Conservation (phyloP, 2,113 vertebrate species). For the Cyphomyrus plagiostoma region DNA sequence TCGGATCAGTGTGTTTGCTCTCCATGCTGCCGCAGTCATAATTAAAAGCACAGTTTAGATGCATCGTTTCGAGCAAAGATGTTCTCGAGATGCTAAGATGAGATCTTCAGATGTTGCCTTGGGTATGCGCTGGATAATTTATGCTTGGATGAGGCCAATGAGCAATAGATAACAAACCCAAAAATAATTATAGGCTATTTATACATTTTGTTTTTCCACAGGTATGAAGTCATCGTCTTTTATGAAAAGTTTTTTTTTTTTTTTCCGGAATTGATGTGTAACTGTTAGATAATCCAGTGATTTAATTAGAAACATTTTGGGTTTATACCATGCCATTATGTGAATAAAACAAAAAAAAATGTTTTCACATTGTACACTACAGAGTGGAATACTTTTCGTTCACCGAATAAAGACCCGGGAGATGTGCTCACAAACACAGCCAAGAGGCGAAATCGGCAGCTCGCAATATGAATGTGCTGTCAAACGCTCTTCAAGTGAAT, state of each 20-base stretch:
- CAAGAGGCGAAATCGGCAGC: slow-evolving; percentile 67
- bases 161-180: not conserved
- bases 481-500: slow-evolving; percentile 85
- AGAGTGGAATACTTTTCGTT: not conserved
- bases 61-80: not conserved
- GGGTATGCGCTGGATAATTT: not conserved
- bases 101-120: not conserved
- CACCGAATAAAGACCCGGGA: slow-evolving; percentile 56
- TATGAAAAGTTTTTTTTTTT: not conserved
- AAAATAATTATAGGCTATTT: not conserved
- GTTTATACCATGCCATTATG: not conserved
- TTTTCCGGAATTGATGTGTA: not conserved
- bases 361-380: not conserved
- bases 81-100: not conserved
- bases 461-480: slow-evolving; percentile 89
- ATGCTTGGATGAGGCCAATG: not conserved
- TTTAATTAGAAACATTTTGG: not conserved
- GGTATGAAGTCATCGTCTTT: not conserved
- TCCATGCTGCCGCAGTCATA: not conserved
- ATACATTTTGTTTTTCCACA: not conserved
- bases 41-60: not conserved
- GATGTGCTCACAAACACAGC: slow-evolving; percentile 40
- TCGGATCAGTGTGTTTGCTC: not conserved
- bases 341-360: not conserved
- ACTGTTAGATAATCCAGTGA: not conserved